Conservation (phyloP, 2,113 vertebrate genomes). For the Cyanoliseus patagonus region DNA sequence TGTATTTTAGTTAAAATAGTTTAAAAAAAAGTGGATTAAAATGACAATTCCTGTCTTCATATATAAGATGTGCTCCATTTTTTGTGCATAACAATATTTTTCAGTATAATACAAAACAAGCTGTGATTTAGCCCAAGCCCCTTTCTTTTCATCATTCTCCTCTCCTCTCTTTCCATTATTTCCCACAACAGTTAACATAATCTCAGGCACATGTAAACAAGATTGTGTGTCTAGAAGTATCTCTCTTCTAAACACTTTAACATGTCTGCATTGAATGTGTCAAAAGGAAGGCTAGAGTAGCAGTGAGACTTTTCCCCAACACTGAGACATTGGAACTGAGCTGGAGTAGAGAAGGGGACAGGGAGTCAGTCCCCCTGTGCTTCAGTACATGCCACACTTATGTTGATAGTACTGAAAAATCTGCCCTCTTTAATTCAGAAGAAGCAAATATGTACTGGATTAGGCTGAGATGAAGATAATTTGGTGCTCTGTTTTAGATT, state of each 20-base stretch:
- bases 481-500: not conserved
- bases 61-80: not conserved
- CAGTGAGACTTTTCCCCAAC: not conserved
- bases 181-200: not conserved
- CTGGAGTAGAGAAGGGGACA: not conserved
- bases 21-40: not conserved
- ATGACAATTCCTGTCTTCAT: not conserved
- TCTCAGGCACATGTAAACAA: not conserved
- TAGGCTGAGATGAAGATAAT: not conserved
- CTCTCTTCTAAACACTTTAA: not conserved
- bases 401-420: not conserved
- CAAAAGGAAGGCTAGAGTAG: not conserved
- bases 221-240: not conserved
- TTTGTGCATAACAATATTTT: fast-evolving
- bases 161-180: not conserved
- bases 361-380: not conserved
- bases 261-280: not conserved
- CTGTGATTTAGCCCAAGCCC: not conserved
- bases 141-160: not conserved
- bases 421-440: not conserved
- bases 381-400: not conserved
- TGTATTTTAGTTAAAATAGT: not conserved
- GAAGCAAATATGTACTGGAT: not conserved
- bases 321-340: not conserved
- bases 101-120: not conserved